These are phyloP conservation scores for Drosophila pseudoobscura DNA, from an alignment of 1,140 invertebrate genomes.

Conservation along the genomic window DNA sequence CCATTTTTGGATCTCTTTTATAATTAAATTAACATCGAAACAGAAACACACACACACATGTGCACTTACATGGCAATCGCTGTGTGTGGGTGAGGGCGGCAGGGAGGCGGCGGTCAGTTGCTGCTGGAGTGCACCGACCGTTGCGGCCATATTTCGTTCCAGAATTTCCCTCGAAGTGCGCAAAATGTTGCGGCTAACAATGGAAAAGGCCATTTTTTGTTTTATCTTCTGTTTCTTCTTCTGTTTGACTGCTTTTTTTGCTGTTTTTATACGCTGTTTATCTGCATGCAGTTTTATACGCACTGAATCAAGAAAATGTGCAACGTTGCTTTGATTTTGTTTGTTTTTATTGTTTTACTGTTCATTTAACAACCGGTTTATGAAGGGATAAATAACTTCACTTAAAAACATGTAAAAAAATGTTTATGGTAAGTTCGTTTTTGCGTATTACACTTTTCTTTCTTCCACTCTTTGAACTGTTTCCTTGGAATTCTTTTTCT, in stretches of 20 bases:
- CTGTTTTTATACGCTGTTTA: constrained; percentile 34
- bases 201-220: constrained; percentile 69
- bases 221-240: constrained; percentile 14
- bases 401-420: constrained; percentile 15
- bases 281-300: constrained; percentile 23
- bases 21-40: constrained; percentile 61
- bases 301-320: constrained; percentile 30
- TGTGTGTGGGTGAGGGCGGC: constrained; percentile 32
- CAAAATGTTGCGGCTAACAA: constrained; percentile 76
- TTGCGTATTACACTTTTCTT: constrained; percentile 52
- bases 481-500: constrained; percentile 8
- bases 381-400: no score
- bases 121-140: constrained; percentile 61
- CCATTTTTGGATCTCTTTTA: constrained; percentile 7
- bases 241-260: constrained; percentile 16
- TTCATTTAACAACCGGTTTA: constrained; percentile 13
- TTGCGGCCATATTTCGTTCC: constrained; percentile 80
- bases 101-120: constrained; percentile 48
- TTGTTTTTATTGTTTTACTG: constrained; percentile 2
- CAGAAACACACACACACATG: constrained; percentile 19
- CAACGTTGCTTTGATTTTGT: constrained; percentile 34
- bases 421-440: constrained; percentile 32
- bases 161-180: constrained; percentile 81
- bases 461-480: background rate
- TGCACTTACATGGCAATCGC: constrained; percentile 71